A percentile compares a stretch with the other conserved stretches of the same genome.
These are phyloP conservation scores for Drosophila falleni DNA, from an alignment of 2,888 invertebrate species.

Conservation along the genomic window DNA sequence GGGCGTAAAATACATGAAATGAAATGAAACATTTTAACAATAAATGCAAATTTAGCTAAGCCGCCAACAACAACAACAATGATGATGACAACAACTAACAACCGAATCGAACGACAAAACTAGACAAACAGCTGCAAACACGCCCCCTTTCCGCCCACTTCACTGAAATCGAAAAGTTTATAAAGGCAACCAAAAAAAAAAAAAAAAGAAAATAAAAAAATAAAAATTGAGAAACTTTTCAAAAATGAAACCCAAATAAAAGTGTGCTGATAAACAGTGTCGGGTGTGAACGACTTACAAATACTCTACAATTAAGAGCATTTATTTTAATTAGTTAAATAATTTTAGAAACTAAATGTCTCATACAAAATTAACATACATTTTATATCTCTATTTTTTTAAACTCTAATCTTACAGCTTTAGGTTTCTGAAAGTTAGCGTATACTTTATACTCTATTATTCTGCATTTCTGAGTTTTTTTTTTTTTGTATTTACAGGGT, in stretches of 20 bases:
- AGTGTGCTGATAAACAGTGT: conserved; percentile 3
- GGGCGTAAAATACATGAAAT: conserved; percentile 67
- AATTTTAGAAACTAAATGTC: background rate
- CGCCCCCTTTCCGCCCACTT: conserved; percentile 13
- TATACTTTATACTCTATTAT: background rate
- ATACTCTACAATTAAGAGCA: conserved; percentile 18
- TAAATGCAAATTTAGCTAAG: conserved; percentile 79
- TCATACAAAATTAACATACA: too few relatives aligned
- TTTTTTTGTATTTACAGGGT: conserved; percentile 14
- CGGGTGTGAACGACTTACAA: background rate
- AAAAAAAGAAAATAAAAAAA: conserved; percentile 13
- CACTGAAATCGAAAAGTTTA: conserved; percentile 67
- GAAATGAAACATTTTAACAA: conserved; percentile 78
- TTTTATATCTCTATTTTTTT: background rate
- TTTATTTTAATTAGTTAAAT: background rate
- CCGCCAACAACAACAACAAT: conserved; percentile 49
- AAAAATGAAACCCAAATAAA: conserved; percentile 49
- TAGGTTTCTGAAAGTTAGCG: background rate
- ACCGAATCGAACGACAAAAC: conserved; percentile 56
- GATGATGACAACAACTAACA: conserved; percentile 34
- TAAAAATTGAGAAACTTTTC: conserved; percentile 30
- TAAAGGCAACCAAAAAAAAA: conserved; percentile 50
- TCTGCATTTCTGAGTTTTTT: background rate
- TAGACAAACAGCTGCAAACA: conserved; percentile 61
- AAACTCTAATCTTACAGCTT: background rate